phyloP scores from a whole-genome alignment of 2,888 invertebrate species.

The Fabriciana adippe region DNA sequence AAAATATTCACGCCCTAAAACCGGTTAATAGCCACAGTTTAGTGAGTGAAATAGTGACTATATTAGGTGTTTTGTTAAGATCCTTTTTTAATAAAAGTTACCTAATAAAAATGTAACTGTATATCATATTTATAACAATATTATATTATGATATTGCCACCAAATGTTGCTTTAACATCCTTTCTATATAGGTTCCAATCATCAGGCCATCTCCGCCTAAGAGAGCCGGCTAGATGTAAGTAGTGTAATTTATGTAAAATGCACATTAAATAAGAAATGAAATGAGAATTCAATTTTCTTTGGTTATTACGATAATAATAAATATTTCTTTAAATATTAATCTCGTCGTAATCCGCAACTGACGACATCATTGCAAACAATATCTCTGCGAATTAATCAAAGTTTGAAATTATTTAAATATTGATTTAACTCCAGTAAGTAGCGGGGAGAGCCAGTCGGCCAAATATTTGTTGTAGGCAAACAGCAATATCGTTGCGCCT shows the following conservation, averaged over 20 bases:
- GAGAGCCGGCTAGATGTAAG: too few species aligned
- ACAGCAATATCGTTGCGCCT: constrained; percentile 74
- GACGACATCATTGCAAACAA: constrained; percentile 75
- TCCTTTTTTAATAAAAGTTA: neutral
- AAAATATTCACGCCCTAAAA: constrained; percentile 72
- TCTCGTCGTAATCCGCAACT: constrained; percentile 45
- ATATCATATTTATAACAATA: too few species aligned
- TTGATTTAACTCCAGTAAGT: constrained; percentile 80
- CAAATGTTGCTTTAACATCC: too few species aligned
- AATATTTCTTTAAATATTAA: constrained; percentile 15
- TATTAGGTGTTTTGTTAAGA: neutral
- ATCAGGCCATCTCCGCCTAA: too few species aligned
- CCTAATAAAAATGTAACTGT: too few species aligned
- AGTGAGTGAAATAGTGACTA: constrained; percentile 43
- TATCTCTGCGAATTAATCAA: constrained; percentile 79
- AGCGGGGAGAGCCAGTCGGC: constrained; percentile 59
- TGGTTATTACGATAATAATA: too few species aligned
- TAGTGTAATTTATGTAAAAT: too few species aligned
- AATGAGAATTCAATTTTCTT: too few species aligned
- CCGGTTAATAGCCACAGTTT: constrained; percentile 73
- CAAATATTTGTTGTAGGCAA: constrained; percentile 72
- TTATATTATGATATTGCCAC: too few species aligned
- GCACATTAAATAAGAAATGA: too few species aligned
- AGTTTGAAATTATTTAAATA: constrained; percentile 81
- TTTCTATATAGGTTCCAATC: too few species aligned